Evolutionary conservation across 1,140 invertebrate species (phyloP), one percentile per base, ranked within the genome.

Genomic region (Helicoverpa zea): DNA sequence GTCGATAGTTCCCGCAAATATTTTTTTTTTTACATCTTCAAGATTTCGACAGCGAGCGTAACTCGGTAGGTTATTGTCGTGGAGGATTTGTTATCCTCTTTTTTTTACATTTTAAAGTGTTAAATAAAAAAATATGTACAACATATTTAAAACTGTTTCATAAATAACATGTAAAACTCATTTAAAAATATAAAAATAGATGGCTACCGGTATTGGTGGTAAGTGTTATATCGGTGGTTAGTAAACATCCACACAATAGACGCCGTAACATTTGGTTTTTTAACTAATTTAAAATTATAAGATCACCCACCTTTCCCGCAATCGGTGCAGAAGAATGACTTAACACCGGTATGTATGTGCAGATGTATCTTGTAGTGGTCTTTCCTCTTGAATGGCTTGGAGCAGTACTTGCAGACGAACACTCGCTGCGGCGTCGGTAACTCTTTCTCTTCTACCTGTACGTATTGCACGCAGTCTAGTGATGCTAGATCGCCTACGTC

Each of bases 321-420:
- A 14, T 97, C 96, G 88, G 97, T 97, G 84, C 98, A 98, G 63
- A 96, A 92, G 88, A 96, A 98, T 0, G 97, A 97, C 88, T 98
- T 98, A 83, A 97, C 96, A 0, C 97, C 97, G 1, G 97, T 97
- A 87, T 98, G 98, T 89, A 97, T 97, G 13, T 97, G 95, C 84
- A 97, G 95, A 83, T 98, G 98, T 86, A 98, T 98, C 88, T 97
- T 98, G 87, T 97, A 97, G 90, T 98, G 97, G 88, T 98, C 97
- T 12, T 93, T 93, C 66, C 93, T 82, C 70, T 91, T 91, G 88
- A 94, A 94, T 14, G 90, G 89, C 82, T 94, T 94, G n/a, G 72
- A 74, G 84, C 93, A 94, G 86, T 79, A 92, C 83, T 92, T 92
- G 88, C 92, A 94, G 13, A 94, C 92, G 81, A 87, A 94, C 79